Percentiles rank a stretch among this genome's conserved stretches.
phyloP scores from a whole-genome alignment of 2,888 invertebrate species.

The Bombylius discolor region DNA sequence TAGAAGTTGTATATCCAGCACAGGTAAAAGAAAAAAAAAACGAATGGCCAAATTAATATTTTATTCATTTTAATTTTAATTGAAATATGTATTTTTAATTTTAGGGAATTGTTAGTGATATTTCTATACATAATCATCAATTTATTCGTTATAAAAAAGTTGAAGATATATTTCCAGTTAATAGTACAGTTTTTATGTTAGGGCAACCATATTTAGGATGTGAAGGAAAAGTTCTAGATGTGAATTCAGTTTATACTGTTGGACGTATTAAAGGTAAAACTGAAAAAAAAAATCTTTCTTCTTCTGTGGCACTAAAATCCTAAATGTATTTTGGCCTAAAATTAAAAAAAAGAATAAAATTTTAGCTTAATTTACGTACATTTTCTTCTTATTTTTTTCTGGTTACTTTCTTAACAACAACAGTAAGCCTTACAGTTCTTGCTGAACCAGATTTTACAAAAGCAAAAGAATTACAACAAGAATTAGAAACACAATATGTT shows the following conservation, averaged over 20 bases:
- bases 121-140: slow-evolving; percentile 29
- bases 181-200: slow-evolving; percentile 60
- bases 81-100: neutral
- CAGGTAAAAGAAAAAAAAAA: slow-evolving; percentile 18
- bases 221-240: slow-evolving; percentile 52
- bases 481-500: slow-evolving; percentile 21
- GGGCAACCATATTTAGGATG: slow-evolving; percentile 70
- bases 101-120: slow-evolving; percentile 18
- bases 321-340: neutral
- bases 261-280: slow-evolving; percentile 28
- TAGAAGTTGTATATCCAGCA: slow-evolving; percentile 49
- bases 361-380: too few species aligned
- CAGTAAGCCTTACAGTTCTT: slow-evolving; percentile 28
- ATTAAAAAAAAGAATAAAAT: neutral
- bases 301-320: neutral
- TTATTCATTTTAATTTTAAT: neutral
- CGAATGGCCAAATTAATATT: neutral
- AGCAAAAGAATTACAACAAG: slow-evolving; percentile 20
- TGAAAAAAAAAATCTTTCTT: neutral
- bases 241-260: slow-evolving; percentile 25
- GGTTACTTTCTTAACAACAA: too few species aligned
- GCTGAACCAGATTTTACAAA: slow-evolving; percentile 26
- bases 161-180: slow-evolving; percentile 52
- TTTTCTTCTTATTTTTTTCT: neutral
- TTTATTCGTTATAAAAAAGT: slow-evolving; percentile 30